phyloP scores from a whole-genome alignment of 2,888 invertebrate genomes.

The Urechis unicinctus region DNA sequence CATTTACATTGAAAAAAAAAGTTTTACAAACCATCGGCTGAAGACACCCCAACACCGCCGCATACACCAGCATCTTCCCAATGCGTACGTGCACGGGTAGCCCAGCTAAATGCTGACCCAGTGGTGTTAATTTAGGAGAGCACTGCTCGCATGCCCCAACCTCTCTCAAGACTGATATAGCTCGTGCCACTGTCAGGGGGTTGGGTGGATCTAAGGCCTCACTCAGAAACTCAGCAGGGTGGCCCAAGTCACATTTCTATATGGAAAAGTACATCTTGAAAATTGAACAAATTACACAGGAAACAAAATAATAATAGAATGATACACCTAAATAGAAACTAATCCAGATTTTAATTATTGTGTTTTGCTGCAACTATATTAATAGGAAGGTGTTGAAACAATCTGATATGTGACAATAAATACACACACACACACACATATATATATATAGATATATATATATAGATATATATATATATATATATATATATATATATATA shows the following conservation, averaged over 20 bases:
- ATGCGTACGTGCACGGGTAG: constrained; percentile 45
- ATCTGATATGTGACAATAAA: too few relatives aligned
- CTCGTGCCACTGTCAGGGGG: constrained; percentile 28
- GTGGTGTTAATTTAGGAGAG: constrained; percentile 31
- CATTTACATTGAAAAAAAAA: too few relatives aligned
- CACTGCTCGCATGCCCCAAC: constrained; percentile 38
- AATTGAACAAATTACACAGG: background rate
- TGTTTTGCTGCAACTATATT: too few relatives aligned
- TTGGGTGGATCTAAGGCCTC: constrained; percentile 41
- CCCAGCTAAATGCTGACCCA: constrained; percentile 44
- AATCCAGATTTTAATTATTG: too few relatives aligned
- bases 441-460: too few relatives aligned
- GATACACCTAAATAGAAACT: too few relatives aligned
- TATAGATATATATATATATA: too few relatives aligned
- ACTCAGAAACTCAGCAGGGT: constrained; percentile 35
- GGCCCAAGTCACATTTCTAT: constrained; percentile 44
- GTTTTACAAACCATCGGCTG: constrained; percentile 35
- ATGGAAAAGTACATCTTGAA: constrained; percentile 2
- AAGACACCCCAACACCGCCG: constrained; percentile 42
- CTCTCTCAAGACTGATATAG: constrained; percentile 37
- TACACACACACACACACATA: too few relatives aligned
- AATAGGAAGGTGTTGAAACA: too few relatives aligned
- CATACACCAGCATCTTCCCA: constrained; percentile 45
- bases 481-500: too few relatives aligned
- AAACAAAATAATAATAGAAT: background rate